Conservation (phyloP, 2,888 invertebrate species). For the Apamea epomidion region DNA sequence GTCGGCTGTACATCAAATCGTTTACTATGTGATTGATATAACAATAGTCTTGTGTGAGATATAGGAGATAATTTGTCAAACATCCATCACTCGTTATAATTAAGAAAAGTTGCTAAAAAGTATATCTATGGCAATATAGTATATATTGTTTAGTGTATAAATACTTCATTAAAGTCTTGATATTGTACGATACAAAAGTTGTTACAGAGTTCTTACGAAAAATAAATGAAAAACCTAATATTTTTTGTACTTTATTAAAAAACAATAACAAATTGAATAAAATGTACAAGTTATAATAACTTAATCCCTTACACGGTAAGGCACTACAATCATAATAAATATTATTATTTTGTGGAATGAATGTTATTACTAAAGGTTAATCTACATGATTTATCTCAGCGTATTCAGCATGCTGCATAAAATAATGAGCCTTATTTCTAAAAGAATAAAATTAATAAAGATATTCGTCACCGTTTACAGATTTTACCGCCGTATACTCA, state of each 20-base stretch:
- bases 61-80: neutral
- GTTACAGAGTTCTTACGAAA: conserved; percentile 13
- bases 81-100: neutral
- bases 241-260: conserved; percentile 44
- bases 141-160: neutral
- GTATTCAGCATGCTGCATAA: neutral
- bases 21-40: neutral
- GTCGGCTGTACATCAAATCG: neutral
- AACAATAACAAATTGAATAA: conserved; percentile 26
- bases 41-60: neutral
- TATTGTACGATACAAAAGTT: neutral
- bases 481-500: neutral
- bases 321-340: conserved; percentile 1
- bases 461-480: conserved; percentile 4
- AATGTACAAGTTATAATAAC: conserved; percentile 12
- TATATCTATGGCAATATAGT: neutral
- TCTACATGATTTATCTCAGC: neutral
- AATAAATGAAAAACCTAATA: conserved; percentile 30
- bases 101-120: neutral
- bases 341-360: conserved; percentile 1
- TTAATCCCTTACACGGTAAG: conserved; percentile 47
- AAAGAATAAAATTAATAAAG: neutral
- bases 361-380: neutral
- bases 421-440: conserved; percentile 10
- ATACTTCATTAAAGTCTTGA: neutral